Conservation (phyloP, 2,113 vertebrate genomes). For the Pelecanus crispus region DNA sequence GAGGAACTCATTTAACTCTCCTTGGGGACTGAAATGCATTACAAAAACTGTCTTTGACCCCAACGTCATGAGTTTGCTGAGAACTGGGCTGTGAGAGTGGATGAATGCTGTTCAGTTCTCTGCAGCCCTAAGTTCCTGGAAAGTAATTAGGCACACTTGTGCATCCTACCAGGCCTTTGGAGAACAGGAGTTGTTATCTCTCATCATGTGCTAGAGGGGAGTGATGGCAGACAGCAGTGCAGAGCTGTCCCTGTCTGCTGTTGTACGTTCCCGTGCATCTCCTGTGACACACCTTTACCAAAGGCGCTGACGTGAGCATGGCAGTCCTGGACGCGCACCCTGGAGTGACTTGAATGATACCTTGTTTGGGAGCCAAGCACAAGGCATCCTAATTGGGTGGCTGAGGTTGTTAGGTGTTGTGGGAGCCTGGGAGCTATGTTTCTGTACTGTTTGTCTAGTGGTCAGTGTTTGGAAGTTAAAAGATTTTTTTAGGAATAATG, state of each 20-base stretch:
- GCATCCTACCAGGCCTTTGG: not conserved
- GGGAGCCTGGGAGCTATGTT: not conserved
- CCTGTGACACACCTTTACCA: not conserved
- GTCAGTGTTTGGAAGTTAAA: not conserved
- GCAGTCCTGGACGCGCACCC: rapidly evolving
- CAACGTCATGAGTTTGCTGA: rapidly evolving
- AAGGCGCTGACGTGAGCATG: rapidly evolving
- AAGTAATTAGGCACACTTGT: rapidly evolving
- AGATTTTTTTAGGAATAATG: not conserved
- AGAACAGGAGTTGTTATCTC: rapidly evolving
- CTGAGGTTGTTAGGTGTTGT: not conserved
- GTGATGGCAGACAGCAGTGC: not conserved
- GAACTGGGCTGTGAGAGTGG: not conserved
- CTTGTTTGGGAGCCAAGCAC: not conserved
- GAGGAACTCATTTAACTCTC: not conserved
- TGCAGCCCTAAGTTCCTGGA: not conserved
- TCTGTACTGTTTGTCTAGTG: not conserved
- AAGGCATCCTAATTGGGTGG: not conserved
- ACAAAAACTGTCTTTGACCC: not conserved
- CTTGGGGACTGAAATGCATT: not conserved
- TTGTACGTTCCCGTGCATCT: rapidly evolving
- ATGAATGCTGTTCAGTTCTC: not conserved
- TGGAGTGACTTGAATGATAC: rapidly evolving
- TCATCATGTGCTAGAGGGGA: rapidly evolving
- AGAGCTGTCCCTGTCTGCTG: not conserved